Conservation (phyloP, 2,888 invertebrate genomes). For the Troglohyphantes excavatus region DNA sequence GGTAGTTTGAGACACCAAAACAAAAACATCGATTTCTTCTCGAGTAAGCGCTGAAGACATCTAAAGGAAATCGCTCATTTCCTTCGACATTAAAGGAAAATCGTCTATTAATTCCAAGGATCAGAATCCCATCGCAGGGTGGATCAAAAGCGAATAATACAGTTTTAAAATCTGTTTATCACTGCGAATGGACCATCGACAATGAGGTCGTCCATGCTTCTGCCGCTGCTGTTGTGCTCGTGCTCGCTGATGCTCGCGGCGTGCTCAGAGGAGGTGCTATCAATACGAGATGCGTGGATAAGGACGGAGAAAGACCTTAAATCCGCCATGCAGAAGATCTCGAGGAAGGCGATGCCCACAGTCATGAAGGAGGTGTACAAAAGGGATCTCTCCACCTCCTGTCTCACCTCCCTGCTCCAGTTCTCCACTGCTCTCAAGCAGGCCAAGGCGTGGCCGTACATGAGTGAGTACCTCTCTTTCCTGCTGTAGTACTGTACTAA, state of each 20-base stretch:
- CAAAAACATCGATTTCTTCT: no score
- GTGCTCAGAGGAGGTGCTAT: background rate
- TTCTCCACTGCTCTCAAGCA: conserved; percentile 34
- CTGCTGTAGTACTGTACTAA: background rate
- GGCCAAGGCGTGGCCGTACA: conserved; percentile 50
- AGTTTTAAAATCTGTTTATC: background rate
- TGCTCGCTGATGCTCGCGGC: background rate
- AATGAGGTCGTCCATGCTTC: background rate
- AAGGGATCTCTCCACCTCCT: conserved; percentile 43
- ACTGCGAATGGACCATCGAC: background rate
- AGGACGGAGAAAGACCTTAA: conserved; percentile 37
- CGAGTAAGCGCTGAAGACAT: no score
- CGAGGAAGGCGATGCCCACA: conserved; percentile 44
- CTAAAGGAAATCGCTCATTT: background rate
- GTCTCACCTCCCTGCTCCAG: conserved; percentile 32
- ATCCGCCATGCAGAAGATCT: conserved; percentile 28
- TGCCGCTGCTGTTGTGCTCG: background rate
- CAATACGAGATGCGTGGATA: conserved; percentile 52
- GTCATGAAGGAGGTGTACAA: conserved; percentile 68
- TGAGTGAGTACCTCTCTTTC: conserved; percentile 42
- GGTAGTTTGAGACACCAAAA: no score
- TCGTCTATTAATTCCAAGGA: no score
- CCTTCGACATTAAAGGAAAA: background rate
- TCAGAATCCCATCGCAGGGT: no score
- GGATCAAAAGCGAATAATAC: no score